phyloP scores from a whole-genome alignment of 2,797 vertebrate species.

The Anisognathus igniventris region DNA sequence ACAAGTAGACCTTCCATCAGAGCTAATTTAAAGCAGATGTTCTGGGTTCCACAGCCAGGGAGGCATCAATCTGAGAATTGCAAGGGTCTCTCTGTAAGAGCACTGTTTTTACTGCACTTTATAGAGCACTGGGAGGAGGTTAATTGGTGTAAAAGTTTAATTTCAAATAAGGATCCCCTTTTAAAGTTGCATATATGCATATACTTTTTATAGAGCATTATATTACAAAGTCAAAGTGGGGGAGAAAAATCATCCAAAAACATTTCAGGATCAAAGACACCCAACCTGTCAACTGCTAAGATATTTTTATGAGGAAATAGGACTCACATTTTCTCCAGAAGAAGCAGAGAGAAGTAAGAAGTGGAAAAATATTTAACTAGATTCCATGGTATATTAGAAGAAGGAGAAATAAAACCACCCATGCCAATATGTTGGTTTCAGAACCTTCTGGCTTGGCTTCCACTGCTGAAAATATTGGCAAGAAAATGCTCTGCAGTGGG shows the following conservation, averaged over 20 bases:
- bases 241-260: conserved; percentile 58
- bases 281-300: conserved; percentile 68
- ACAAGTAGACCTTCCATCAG: conserved; percentile 77
- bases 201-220: conserved; percentile 65
- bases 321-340: conserved; percentile 72
- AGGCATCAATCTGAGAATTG: conserved; percentile 74
- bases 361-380: conserved; percentile 71
- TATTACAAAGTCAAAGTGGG: conserved; percentile 69
- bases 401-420: not conserved
- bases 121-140: conserved; percentile 59
- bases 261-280: conserved; percentile 69
- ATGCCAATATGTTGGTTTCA: conserved; percentile 64
- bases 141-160: conserved; percentile 69
- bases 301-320: conserved; percentile 72
- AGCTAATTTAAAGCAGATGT: conserved; percentile 94
- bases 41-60: conserved; percentile 82
- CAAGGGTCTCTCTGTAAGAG: conserved; percentile 53
- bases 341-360: conserved; percentile 66
- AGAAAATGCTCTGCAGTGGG: conserved; percentile 26
- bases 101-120: conserved; percentile 53
- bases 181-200: conserved; percentile 69
- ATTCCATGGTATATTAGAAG: conserved; percentile 65
- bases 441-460: conserved; percentile 60
- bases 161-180: conserved; percentile 71
- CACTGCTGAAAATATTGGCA: conserved; percentile 50